phyloP scores from a whole-genome alignment of 2,888 invertebrate species.

The Auanema sp. region DNA sequence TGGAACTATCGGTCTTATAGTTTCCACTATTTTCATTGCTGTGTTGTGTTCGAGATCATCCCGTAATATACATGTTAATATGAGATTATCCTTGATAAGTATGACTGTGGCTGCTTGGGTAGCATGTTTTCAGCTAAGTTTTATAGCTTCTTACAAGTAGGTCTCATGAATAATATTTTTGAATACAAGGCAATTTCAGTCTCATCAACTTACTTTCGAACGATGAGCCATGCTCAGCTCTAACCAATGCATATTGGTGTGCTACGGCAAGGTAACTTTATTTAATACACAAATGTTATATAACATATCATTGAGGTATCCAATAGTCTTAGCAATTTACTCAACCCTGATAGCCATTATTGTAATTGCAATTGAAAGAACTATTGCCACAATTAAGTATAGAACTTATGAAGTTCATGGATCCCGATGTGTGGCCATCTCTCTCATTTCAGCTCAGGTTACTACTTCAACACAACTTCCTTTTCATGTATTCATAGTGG shows the following conservation, averaged over 20 bases:
- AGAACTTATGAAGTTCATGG: slow-evolving; percentile 41
- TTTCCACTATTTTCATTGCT: slow-evolving; percentile 36
- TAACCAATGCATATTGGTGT: slow-evolving; percentile 13
- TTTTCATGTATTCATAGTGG: slow-evolving; percentile 24
- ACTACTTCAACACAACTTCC: background rate
- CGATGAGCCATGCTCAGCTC: slow-evolving; percentile 11
- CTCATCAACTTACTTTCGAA: slow-evolving; percentile 9
- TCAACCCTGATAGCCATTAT: slow-evolving; percentile 42
- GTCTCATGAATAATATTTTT: background rate
- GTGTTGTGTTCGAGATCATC: slow-evolving; percentile 34
- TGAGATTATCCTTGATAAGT: slow-evolving; percentile 39
- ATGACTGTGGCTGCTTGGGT: slow-evolving; percentile 36
- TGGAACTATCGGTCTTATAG: slow-evolving; percentile 31
- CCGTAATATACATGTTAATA: slow-evolving; percentile 40
- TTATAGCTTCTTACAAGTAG: slow-evolving; percentile 40
- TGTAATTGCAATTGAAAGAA: slow-evolving; percentile 40
- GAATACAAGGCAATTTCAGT: background rate
- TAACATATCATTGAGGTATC: slow-evolving; percentile 23
- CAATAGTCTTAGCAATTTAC: slow-evolving; percentile 43
- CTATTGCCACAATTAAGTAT: slow-evolving; percentile 41
- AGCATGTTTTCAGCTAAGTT: slow-evolving; percentile 38
- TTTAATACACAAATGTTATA: background rate
- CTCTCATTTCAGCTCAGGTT: slow-evolving; percentile 31
- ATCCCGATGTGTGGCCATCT: slow-evolving; percentile 27
- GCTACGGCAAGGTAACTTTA: slow-evolving; percentile 7